phyloP scores from a whole-genome alignment of 2,113 vertebrate species.

The Chaetops frenatus region DNA sequence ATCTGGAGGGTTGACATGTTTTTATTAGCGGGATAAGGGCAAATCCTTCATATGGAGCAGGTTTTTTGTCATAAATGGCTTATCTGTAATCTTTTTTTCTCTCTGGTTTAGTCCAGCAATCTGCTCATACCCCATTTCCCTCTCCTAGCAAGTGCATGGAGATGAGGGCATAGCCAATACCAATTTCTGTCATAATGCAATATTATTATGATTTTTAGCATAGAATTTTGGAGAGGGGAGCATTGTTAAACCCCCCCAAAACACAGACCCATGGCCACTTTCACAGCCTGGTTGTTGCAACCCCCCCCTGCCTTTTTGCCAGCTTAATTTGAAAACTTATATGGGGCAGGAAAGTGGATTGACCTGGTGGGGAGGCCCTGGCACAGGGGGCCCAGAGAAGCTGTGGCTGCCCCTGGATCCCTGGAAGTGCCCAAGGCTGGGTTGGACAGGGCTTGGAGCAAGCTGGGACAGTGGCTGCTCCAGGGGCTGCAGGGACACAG shows the following conservation, averaged over 20 bases:
- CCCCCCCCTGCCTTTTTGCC: not conserved
- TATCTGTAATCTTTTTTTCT: slow-evolving; percentile 20
- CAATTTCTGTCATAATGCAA: not conserved
- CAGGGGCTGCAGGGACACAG: not conserved
- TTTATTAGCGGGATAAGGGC: not conserved
- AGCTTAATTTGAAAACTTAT: not conserved
- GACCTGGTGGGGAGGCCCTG: not conserved
- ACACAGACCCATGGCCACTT: not conserved
- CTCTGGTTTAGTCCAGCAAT: not conserved
- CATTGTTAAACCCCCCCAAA: fast-evolving
- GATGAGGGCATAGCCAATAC: not conserved
- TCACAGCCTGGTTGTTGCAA: not conserved
- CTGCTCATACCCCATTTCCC: not conserved
- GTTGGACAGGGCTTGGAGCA: fast-evolving
- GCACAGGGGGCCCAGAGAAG: not conserved
- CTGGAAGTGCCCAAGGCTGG: not conserved
- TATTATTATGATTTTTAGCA: not conserved
- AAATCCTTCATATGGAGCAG: not conserved
- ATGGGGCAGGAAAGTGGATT: not conserved
- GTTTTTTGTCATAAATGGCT: slow-evolving; percentile 32
- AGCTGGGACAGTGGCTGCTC: fast-evolving
- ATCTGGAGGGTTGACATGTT: not conserved
- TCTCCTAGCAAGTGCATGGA: not conserved
- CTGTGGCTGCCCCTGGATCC: not conserved
- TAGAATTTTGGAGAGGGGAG: not conserved